Evolutionary conservation across 2,797 vertebrate species (phyloP).

Genomic region (Anas capensis): DNA sequence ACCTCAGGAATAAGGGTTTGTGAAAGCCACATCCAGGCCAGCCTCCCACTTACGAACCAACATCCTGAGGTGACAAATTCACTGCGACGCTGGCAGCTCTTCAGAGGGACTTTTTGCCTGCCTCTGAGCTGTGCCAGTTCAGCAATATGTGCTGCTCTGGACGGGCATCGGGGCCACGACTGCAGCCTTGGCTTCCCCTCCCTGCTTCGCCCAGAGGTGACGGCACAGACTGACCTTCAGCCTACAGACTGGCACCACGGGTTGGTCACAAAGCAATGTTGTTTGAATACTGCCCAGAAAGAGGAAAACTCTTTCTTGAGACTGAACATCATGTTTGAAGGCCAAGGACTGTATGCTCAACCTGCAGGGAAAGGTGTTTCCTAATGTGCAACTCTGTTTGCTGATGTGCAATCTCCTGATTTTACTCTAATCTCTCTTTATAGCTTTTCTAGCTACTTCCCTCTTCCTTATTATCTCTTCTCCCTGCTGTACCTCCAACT

Average conservation of each 20-base stretch:
- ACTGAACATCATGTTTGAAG: neutral
- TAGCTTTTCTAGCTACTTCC: neutral
- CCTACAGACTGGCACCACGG: neutral
- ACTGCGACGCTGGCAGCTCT: neutral
- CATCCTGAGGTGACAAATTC: neutral
- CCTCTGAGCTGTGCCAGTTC: neutral
- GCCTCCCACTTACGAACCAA: neutral
- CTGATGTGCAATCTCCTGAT: neutral
- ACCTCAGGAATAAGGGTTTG: neutral
- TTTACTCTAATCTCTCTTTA: neutral
- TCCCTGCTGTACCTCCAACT: neutral
- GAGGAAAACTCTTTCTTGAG: neutral
- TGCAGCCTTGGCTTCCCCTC: neutral
- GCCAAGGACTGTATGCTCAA: neutral
- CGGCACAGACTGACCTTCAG: neutral
- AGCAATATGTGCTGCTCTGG: neutral
- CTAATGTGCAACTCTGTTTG: neutral
- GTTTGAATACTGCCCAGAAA: neutral
- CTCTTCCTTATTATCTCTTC: neutral
- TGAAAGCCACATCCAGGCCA: constrained; percentile 6
- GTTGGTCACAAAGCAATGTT: neutral
- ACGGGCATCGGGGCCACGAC: no score
- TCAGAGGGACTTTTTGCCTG: neutral
- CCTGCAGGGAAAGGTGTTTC: neutral
- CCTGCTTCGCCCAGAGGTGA: neutral